phyloP scores from a whole-genome alignment of 2,797 vertebrate genomes.

The Acomys russatus region DNA sequence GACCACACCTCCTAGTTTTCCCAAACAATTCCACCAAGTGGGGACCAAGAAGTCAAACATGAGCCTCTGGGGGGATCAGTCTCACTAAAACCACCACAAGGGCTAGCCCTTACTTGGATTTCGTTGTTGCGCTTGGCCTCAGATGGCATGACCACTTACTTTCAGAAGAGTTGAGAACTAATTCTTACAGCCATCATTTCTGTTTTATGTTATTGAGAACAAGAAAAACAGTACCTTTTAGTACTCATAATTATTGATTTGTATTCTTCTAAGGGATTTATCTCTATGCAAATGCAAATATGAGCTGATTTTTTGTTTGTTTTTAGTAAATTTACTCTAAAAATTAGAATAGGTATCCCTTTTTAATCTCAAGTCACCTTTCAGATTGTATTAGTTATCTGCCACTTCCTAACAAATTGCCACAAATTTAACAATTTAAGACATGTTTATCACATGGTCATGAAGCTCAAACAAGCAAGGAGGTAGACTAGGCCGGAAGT shows the following conservation, averaged over 20 bases:
- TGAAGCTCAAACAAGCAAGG: neutral
- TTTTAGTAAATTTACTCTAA: slow-evolving; percentile 20
- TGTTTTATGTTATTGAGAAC: neutral
- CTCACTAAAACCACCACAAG: neutral
- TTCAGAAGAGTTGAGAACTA: neutral
- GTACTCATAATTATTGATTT: slow-evolving; percentile 26
- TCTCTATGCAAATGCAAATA: slow-evolving; percentile 26
- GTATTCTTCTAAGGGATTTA: slow-evolving; percentile 23
- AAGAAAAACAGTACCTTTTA: slow-evolving; percentile 36
- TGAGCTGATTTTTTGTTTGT: neutral
- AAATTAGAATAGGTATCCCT: neutral
- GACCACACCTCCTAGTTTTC: neutral
- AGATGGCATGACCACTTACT: neutral
- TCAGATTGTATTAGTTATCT: neutral
- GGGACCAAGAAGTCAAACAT: neutral
- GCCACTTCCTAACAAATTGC: neutral
- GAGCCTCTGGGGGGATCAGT: neutral
- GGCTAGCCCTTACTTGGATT: neutral
- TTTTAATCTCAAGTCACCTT: neutral
- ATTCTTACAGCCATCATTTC: neutral
- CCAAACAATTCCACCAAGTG: neutral
- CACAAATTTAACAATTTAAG: neutral
- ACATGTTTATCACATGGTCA: neutral
- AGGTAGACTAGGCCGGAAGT: neutral
- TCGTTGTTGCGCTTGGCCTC: neutral